These are phyloP conservation scores for Sceloporus tristichus DNA, from an alignment of 2,113 vertebrate genomes.

Conservation along the genomic window DNA sequence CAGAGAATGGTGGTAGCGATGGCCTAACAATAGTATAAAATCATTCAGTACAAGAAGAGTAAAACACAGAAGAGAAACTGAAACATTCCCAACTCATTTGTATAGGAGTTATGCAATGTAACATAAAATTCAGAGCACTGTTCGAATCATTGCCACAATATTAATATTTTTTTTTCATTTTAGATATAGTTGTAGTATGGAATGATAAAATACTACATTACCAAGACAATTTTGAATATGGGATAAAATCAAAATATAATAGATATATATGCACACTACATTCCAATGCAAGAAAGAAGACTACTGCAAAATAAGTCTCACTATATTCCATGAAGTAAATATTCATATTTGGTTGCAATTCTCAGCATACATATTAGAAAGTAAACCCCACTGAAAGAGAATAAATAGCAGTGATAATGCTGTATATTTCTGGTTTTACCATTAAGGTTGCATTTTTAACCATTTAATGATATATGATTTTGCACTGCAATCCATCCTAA, in stretches of 20 bases:
- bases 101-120: background rate
- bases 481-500: background rate
- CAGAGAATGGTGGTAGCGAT: background rate
- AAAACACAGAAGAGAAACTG: background rate
- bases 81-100: background rate
- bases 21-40: background rate
- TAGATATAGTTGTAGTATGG: background rate
- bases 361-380: background rate
- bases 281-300: background rate
- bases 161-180: background rate
- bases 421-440: background rate
- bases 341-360: background rate
- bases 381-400: too few species aligned
- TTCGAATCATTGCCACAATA: background rate
- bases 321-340: background rate
- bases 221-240: background rate
- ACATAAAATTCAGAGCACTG: background rate
- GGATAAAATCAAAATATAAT: background rate
- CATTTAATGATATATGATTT: background rate
- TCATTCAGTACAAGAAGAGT: background rate
- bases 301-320: background rate
- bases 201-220: background rate
- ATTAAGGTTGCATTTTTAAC: background rate
- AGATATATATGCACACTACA: background rate
- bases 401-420: background rate